Percentiles rank a stretch among this genome's conserved stretches.
These are phyloP conservation scores for Irena cyanogastra DNA, from an alignment of 2,113 vertebrate species.

Conservation along the genomic window DNA sequence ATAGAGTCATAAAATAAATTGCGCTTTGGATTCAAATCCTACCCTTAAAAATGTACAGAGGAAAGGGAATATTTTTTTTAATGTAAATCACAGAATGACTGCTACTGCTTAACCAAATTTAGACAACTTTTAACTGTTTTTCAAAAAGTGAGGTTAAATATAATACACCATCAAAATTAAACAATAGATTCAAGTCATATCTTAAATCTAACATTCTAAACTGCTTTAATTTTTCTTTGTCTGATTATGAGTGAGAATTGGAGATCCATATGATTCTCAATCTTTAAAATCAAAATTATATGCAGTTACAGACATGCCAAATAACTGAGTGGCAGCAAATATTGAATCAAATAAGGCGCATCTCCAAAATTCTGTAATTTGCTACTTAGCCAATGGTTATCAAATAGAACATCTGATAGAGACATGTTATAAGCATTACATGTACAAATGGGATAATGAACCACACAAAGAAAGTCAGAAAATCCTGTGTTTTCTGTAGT, in stretches of 20 bases:
- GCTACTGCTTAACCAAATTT: background rate
- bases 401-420: background rate
- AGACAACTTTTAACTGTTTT: background rate
- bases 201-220: background rate
- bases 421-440: background rate
- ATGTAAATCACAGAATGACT: background rate
- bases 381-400: background rate
- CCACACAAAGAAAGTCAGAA: background rate
- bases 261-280: background rate
- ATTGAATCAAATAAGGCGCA: background rate
- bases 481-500: background rate
- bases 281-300: background rate
- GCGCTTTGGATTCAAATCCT: background rate
- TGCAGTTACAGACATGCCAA: background rate
- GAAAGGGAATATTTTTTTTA: background rate
- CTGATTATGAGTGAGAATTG: background rate
- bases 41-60: background rate
- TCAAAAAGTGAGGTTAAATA: background rate
- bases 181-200: background rate
- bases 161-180: background rate
- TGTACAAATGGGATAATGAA: background rate
- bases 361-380: background rate
- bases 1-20: background rate
- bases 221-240: background rate
- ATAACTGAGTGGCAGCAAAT: background rate